Conservation (phyloP, 2,113 vertebrate genomes). For the Talpa occidentalis region DNA sequence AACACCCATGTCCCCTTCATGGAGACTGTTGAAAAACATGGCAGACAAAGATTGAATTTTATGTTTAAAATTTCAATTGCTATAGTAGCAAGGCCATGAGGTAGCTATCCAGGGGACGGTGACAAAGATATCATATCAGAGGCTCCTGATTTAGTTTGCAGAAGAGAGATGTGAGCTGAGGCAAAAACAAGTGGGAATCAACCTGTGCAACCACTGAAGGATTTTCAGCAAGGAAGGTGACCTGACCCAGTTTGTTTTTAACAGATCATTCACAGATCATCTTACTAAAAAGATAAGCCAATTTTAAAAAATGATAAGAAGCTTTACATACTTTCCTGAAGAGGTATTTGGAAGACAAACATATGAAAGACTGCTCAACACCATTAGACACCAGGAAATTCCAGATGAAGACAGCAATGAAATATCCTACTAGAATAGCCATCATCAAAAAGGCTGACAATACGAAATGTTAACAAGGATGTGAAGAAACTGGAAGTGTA, state of each 20-base stretch:
- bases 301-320: not conserved
- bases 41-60: not conserved
- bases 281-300: not conserved
- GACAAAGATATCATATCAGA: not conserved
- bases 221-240: not conserved
- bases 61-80: not conserved
- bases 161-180: not conserved
- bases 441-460: not conserved
- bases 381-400: not conserved
- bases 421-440: not conserved
- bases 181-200: not conserved
- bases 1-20: rapidly evolving
- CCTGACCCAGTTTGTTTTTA: not conserved
- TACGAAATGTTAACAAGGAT: not conserved
- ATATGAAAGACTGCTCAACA: not conserved
- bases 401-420: not conserved
- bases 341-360: not conserved
- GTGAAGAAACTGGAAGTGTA: not conserved
- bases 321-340: not conserved
- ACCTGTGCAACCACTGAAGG: not conserved
- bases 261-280: not conserved
- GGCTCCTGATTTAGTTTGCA: not conserved
- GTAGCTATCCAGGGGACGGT: not conserved
- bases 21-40: not conserved
- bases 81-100: not conserved